These are phyloP conservation scores for Pyxicephalus adspersus DNA, from an alignment of 2,113 vertebrate species.

Conservation along the genomic window DNA sequence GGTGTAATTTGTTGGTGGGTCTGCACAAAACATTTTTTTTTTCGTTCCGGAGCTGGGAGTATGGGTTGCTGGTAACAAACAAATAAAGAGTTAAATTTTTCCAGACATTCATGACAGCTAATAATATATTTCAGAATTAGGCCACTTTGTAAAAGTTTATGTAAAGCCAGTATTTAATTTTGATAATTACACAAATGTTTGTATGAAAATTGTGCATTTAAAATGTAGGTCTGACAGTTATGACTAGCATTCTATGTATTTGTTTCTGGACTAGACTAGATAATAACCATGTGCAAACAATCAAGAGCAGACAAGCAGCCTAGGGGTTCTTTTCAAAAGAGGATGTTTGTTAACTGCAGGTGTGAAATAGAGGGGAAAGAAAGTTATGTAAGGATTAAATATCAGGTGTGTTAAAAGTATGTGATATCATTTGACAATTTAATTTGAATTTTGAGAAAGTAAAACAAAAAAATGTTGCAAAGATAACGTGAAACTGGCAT, in stretches of 20 bases:
- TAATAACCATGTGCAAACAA: slow-evolving; percentile 20
- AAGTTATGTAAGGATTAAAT: neutral
- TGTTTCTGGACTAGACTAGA: slow-evolving; percentile 17
- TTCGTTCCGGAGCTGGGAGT: too few relatives aligned
- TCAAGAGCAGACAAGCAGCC: neutral
- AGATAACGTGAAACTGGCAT: too few relatives aligned
- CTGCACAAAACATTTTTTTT: too few relatives aligned
- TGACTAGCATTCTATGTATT: neutral
- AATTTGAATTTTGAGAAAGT: neutral
- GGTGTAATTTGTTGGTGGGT: too few relatives aligned
- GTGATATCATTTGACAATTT: neutral
- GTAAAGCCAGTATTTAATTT: too few relatives aligned
- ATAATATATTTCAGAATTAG: too few relatives aligned
- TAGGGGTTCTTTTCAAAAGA: slow-evolving; percentile 18
- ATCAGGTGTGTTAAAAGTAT: neutral
- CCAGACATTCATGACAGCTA: too few relatives aligned
- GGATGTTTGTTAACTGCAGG: slow-evolving; percentile 41
- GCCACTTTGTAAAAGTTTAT: too few relatives aligned
- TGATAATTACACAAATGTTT: too few relatives aligned
- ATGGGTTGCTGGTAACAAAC: too few relatives aligned
- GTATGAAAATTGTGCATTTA: neutral
- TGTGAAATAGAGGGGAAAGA: neutral
- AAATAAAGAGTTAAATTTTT: too few relatives aligned
- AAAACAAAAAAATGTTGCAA: neutral
- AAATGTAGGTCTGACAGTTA: neutral